A percentile compares a stretch with the other conserved stretches of the same genome.
Conservation (phyloP, 2,888 invertebrate genomes). For the Synanthedon myopaeformis region DNA sequence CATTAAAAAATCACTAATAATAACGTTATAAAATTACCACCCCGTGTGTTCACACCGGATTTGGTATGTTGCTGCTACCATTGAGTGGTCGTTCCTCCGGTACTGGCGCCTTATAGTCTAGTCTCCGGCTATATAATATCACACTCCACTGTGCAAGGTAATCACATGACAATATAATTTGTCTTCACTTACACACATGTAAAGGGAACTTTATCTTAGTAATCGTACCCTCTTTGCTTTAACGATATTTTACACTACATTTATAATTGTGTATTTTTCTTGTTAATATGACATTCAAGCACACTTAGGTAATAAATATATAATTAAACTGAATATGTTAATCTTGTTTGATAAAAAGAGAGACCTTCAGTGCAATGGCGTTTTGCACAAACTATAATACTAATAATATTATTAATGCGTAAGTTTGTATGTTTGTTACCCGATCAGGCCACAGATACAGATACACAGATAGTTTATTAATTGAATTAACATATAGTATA, state of each 20-base stretch:
- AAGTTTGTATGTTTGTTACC: no score
- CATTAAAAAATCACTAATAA: neutral
- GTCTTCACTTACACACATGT: slow-evolving; percentile 3
- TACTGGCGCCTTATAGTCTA: slow-evolving; percentile 47
- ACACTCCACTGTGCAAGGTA: slow-evolving; percentile 24
- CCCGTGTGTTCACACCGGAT: neutral
- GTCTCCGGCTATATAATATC: slow-evolving; percentile 25
- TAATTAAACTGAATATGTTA: no score
- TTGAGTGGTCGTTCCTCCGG: slow-evolving; percentile 50
- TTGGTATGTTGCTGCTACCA: slow-evolving; percentile 18
- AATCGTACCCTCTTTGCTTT: neutral
- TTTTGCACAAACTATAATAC: no score
- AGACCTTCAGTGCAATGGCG: no score
- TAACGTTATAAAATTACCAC: neutral
- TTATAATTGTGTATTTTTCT: no score
- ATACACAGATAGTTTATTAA: no score
- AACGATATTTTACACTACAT: neutral
- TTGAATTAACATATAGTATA: no score
- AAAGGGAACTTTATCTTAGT: neutral
- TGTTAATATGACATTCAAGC: no score
- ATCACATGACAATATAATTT: slow-evolving; percentile 6
- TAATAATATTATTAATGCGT: no score
- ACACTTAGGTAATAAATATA: no score
- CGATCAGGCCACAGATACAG: no score
- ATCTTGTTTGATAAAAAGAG: no score